Percentiles rank a stretch among this genome's conserved stretches.
Conservation (phyloP, 37 sponge, comb jelly and placozoan species). For the Agelas oroides region DNA sequence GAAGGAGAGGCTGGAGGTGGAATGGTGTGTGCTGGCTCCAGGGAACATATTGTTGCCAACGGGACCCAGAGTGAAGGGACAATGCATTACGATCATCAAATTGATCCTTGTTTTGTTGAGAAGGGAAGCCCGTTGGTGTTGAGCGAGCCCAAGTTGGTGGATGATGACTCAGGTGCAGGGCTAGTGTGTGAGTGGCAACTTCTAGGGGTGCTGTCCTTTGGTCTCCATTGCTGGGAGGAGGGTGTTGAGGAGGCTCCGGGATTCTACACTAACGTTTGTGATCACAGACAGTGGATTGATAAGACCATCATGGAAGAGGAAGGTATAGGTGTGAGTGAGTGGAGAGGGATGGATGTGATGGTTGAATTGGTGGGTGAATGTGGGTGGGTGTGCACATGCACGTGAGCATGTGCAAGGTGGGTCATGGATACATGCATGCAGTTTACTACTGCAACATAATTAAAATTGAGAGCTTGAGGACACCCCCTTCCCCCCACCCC, state of each 20-base stretch:
- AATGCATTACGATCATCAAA: no score
- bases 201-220: slow-evolving; percentile 4
- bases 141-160: not conserved
- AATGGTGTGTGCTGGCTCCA: not conserved
- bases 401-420: no score
- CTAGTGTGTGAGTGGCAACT: slow-evolving; percentile 20
- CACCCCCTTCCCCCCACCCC: no score
- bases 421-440: no score
- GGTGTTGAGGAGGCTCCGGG: not conserved
- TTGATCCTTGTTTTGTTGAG: slow-evolving; percentile 4
- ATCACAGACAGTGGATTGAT: not conserved
- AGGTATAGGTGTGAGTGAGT: not conserved
- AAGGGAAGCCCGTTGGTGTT: slow-evolving; percentile 1
- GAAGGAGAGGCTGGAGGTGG: not conserved
- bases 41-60: not conserved
- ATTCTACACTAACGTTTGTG: not conserved
- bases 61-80: not conserved
- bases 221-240: not conserved
- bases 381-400: no score
- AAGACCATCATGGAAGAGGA: not conserved
- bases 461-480: no score
- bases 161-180: not conserved
- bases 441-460: no score
- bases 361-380: no score
- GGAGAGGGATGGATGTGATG: no score